Base-by-base conservation (phyloP, 2,888 invertebrate species). In the Phania funesta region DNA sequence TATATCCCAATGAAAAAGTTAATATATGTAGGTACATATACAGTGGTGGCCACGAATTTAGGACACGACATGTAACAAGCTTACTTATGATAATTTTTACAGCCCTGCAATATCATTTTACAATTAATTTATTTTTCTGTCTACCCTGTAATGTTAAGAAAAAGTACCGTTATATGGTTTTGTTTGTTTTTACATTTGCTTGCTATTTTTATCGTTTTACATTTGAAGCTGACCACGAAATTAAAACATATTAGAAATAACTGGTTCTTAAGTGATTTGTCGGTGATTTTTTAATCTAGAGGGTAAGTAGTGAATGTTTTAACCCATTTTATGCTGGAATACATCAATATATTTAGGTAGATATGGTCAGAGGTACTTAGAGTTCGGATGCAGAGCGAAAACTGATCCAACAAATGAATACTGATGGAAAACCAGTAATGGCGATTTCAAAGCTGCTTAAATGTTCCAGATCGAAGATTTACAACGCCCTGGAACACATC, bases 311-410 rank as follows among this genome's bases (percentile, higher is more conserved):
- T 54, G 7, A 29, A 32, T 32, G 6, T 29, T 29, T 29, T 54
- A 26, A 32, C 32, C 29, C 9, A 29, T 54, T 54, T 54, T 22
- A 13, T 24, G 24, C 24, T 24, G 24, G 48, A 11, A 13, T 50
- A 50, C 24, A 50, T n/a, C 24, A 50, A 50, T 11, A 50, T 50
- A 50, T 56, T 56, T 11, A 56, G 35, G 35, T 20, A 11, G 35
- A 56, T 20, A 35, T 56, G 35, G 56, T 35, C 20, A 35, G 48
- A 35, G 11, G 65, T 3, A 22, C 9, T 22, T 65, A 35, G 65
- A 48, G 48, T 50, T 29, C 65, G 22, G 65, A 65, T 22, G 50
- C 48, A 18, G 22, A 65, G 50, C 35, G 35, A 32, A 48, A 48
- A 48, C 35, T 58, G 22, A 35, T 50, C 24, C 50, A 24, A 50